Percentiles rank a stretch among this genome's conserved stretches.
phyloP scores from a whole-genome alignment of 1,140 invertebrate species.

The Ctenoplectra terminalis region DNA sequence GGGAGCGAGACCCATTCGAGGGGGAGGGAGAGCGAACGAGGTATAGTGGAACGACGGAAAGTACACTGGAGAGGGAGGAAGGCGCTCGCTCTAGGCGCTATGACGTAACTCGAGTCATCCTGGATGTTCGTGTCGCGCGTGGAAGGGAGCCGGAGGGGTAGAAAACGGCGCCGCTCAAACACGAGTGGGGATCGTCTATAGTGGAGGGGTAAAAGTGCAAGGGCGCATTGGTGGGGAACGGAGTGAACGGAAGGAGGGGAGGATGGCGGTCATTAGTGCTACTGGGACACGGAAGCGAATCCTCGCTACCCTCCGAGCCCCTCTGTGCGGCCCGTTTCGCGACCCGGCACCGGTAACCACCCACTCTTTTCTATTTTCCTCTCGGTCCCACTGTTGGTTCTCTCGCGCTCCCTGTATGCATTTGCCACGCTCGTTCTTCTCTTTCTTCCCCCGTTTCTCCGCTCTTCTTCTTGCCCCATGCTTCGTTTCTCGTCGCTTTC shows the following conservation, averaged over 20 bases:
- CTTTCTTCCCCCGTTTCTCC: not conserved
- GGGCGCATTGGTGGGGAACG: slow-evolving; percentile 54
- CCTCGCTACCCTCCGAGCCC: slow-evolving; percentile 41
- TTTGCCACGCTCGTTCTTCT: not conserved
- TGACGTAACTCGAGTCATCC: slow-evolving; percentile 70
- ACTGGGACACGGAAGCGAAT: slow-evolving; percentile 74
- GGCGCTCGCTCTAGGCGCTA: slow-evolving; percentile 53
- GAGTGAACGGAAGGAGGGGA: slow-evolving; percentile 42
- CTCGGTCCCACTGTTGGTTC: not conserved
- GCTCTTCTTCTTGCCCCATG: not conserved
- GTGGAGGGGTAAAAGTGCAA: slow-evolving; percentile 42
- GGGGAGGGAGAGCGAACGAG: not conserved
- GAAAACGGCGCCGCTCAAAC: too few relatives aligned
- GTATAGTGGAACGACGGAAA: not conserved
- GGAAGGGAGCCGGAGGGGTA: slow-evolving; percentile 27
- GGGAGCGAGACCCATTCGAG: slow-evolving; percentile 3
- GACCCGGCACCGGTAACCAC: slow-evolving; percentile 47
- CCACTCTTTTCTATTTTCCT: slow-evolving; percentile 56
- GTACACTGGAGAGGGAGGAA: not conserved
- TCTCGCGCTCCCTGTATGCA: not conserved
- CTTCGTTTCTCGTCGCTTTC: too few relatives aligned
- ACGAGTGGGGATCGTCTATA: too few relatives aligned
- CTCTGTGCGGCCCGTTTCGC: slow-evolving; percentile 38
- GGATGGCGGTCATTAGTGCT: slow-evolving; percentile 74
- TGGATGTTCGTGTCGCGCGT: slow-evolving; percentile 23